These are phyloP conservation scores for Larimichthys polyactis DNA, from an alignment of 2,113 vertebrate genomes.

Conservation along the genomic window DNA sequence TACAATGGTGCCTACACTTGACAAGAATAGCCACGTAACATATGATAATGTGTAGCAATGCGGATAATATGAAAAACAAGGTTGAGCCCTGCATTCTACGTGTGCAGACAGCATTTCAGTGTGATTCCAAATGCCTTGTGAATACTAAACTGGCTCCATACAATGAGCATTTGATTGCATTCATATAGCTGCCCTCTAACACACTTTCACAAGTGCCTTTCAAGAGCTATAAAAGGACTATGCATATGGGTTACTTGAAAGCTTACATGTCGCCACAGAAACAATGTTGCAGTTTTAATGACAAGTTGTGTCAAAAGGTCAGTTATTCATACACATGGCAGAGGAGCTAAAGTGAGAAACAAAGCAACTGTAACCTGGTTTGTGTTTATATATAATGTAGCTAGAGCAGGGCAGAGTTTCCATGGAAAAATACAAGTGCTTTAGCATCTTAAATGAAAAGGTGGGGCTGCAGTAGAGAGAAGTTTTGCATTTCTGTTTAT, in stretches of 20 bases:
- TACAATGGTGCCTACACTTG: conserved; percentile 57
- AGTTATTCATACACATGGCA: background rate
- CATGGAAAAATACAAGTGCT: background rate
- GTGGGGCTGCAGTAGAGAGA: background rate
- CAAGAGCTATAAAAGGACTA: background rate
- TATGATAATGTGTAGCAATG: conserved; percentile 62
- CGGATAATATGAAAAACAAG: conserved; percentile 57
- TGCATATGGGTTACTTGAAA: background rate
- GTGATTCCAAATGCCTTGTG: conserved; percentile 41
- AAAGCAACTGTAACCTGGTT: background rate
- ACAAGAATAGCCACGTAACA: conserved; percentile 58
- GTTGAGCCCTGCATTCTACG: conserved; percentile 55
- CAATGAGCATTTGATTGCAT: conserved; percentile 35
- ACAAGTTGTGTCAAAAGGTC: conserved; percentile 24
- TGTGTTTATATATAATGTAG: background rate
- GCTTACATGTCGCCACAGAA: background rate
- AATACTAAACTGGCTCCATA: conserved; percentile 51
- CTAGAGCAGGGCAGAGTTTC: background rate
- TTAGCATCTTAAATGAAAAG: background rate
- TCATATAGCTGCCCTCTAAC: conserved; percentile 30
- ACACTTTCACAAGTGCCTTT: conserved; percentile 9
- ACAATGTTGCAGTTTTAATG: background rate
- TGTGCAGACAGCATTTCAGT: conserved; percentile 43
- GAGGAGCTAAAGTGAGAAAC: conserved; percentile 12
- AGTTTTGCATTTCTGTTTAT: background rate